phyloP scores from a whole-genome alignment of 2,797 vertebrate species.

The Crypturellus tataupa region DNA sequence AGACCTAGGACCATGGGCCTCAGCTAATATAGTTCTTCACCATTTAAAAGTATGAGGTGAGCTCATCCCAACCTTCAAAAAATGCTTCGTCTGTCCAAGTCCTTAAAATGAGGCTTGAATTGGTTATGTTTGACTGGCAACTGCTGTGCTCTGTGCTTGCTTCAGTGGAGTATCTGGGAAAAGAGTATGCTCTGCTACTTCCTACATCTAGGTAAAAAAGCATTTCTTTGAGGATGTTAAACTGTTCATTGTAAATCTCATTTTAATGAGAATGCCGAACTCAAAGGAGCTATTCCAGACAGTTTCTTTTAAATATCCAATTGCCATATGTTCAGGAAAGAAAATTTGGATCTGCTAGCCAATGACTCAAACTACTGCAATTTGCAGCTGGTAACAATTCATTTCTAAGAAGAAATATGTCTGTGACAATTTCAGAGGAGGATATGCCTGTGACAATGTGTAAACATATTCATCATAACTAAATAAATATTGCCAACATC shows the following conservation, averaged over 20 bases:
- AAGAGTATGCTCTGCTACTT: neutral
- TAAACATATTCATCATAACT: neutral
- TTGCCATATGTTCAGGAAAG: neutral
- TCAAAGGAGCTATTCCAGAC: constrained; percentile 23
- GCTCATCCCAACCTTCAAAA: neutral
- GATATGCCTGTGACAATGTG: neutral
- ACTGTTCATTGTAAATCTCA: neutral
- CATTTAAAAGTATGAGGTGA: neutral
- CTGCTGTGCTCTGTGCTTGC: constrained; percentile 20
- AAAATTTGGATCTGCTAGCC: neutral
- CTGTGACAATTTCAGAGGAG: neutral
- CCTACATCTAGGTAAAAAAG: neutral
- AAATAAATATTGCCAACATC: neutral
- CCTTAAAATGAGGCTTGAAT: neutral
- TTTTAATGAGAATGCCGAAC: constrained; percentile 4
- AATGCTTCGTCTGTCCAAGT: neutral
- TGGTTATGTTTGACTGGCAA: constrained; percentile 8
- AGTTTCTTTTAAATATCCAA: constrained; percentile 11
- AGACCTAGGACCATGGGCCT: rapidly evolving
- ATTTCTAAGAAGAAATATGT: constrained; percentile 46
- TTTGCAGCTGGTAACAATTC: constrained; percentile 8
- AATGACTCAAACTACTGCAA: constrained; percentile 24
- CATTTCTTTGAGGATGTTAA: constrained; percentile 24
- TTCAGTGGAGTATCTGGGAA: neutral
- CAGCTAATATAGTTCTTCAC: neutral